phyloP scores from a whole-genome alignment of 2,888 invertebrate species.

The Nemotelus pantherinus region DNA sequence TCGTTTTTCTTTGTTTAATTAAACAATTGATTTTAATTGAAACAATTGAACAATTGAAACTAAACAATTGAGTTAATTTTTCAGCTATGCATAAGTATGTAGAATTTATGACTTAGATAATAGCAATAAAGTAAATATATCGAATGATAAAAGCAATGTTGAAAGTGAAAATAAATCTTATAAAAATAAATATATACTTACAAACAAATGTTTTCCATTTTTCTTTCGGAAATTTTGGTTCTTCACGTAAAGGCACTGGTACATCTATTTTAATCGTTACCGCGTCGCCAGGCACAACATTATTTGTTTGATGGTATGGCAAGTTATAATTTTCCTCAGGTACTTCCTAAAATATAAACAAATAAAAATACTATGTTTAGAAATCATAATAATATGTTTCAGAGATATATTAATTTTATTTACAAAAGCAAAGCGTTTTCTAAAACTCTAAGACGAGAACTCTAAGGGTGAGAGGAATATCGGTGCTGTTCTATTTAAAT shows the following conservation, averaged over 20 bases:
- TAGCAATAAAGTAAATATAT: too few species aligned
- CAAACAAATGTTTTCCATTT: slow-evolving; percentile 79
- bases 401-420: neutral
- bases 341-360: slow-evolving; percentile 54
- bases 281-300: slow-evolving; percentile 54
- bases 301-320: slow-evolving; percentile 55
- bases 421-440: neutral
- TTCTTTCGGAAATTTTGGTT: slow-evolving; percentile 83
- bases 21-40: too few species aligned
- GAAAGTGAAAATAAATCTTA: too few species aligned
- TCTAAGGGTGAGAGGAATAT: neutral
- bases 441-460: neutral
- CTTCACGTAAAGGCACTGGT: slow-evolving; percentile 76
- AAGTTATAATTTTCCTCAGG: slow-evolving; percentile 57
- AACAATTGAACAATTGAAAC: too few species aligned
- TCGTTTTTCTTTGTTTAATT: too few species aligned
- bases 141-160: too few species aligned
- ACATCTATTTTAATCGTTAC: slow-evolving; percentile 72
- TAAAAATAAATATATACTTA: slow-evolving; percentile 41
- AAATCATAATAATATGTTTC: slow-evolving; percentile 10
- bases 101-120: too few species aligned
- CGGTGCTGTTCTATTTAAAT: too few species aligned
- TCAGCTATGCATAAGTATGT: too few species aligned
- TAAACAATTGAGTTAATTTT: too few species aligned
- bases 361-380: slow-evolving; percentile 16